phyloP scores from a whole-genome alignment of 2,797 vertebrate species.

The Epinephelus coioides region DNA sequence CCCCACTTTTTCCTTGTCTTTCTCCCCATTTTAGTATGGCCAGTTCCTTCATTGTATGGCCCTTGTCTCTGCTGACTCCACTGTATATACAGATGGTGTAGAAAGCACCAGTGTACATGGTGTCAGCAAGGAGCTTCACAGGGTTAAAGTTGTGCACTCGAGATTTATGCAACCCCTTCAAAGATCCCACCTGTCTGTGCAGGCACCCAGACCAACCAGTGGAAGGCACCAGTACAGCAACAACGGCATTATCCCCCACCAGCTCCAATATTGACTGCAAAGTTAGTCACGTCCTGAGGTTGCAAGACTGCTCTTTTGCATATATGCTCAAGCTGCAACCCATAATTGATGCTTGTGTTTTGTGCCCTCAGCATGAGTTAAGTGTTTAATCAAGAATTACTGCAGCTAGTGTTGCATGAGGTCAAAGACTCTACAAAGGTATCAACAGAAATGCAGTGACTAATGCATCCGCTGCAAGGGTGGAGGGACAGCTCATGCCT shows the following conservation, averaged over 20 bases:
- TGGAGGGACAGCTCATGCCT: constrained; percentile 59
- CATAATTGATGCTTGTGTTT: background rate
- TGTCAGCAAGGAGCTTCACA: background rate
- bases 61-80: background rate
- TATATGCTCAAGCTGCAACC: constrained; percentile 4
- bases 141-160: background rate
- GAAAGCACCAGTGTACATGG: background rate
- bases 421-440: constrained; percentile 11
- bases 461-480: constrained; percentile 51
- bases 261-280: background rate
- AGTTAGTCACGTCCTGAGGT: background rate
- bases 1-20: background rate
- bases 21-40: background rate
- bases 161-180: background rate
- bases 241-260: background rate
- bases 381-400: background rate
- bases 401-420: constrained; percentile 13
- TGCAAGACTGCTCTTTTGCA: background rate
- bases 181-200: constrained; percentile 1
- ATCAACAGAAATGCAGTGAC: constrained; percentile 47
- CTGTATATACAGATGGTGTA: background rate
- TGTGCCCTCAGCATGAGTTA: background rate
- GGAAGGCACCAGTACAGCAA: constrained; percentile 10
- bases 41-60: background rate
- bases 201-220: constrained; percentile 16